phyloP scores from a whole-genome alignment of 1,140 invertebrate genomes.

The Magallana gigas region DNA sequence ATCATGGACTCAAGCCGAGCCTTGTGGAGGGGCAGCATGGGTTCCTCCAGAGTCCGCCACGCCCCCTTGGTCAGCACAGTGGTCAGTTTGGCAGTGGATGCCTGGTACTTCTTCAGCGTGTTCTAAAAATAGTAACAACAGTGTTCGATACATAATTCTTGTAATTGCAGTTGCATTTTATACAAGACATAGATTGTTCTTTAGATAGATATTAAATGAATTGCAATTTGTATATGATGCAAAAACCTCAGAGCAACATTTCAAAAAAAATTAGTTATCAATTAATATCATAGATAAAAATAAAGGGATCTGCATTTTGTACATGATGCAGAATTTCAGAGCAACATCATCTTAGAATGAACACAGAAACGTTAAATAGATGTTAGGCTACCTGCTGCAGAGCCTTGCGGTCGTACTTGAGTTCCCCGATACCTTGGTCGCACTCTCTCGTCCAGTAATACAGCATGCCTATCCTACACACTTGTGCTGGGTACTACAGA shows the following conservation, averaged over 20 bases:
- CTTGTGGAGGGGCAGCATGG: slow-evolving; percentile 76
- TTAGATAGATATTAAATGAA: too few relatives aligned
- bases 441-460: slow-evolving; percentile 78
- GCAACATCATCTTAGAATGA: too few relatives aligned
- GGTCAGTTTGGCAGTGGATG: slow-evolving; percentile 71
- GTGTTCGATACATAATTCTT: neutral
- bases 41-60: slow-evolving; percentile 74
- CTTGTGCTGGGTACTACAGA: slow-evolving; percentile 77
- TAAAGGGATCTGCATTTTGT: too few relatives aligned
- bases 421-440: slow-evolving; percentile 75
- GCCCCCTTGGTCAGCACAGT: slow-evolving; percentile 67
- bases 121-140: slow-evolving; percentile 41
- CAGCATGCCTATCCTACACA: slow-evolving; percentile 76
- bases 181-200: too few relatives aligned
- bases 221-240: too few relatives aligned
- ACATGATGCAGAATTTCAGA: too few relatives aligned
- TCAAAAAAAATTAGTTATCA: too few relatives aligned
- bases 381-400: slow-evolving; percentile 57
- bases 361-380: neutral
- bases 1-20: slow-evolving; percentile 76
- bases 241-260: too few relatives aligned
- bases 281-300: too few relatives aligned
- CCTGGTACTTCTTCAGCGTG: slow-evolving; percentile 72
- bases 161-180: too few relatives aligned
- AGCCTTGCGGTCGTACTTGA: slow-evolving; percentile 78